Percentiles rank a stretch among this genome's conserved stretches.
These are phyloP conservation scores for Hyppa rectilinea DNA, from an alignment of 2,888 invertebrate genomes.

Conservation along the genomic window DNA sequence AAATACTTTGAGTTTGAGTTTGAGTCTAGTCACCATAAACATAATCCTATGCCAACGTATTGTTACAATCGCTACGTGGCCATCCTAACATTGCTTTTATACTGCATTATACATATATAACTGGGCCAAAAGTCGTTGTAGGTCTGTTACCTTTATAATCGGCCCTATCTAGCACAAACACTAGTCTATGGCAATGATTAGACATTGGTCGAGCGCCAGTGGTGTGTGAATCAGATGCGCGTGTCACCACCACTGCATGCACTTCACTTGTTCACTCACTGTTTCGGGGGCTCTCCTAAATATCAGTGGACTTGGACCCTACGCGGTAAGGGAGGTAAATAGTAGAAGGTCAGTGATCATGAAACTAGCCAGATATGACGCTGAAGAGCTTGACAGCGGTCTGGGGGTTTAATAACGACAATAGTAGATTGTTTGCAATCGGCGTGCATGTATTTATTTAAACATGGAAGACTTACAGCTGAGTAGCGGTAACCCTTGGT, in stretches of 20 bases:
- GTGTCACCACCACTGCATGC: slow-evolving; percentile 61
- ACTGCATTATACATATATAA: background rate
- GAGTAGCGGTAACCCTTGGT: too few relatives aligned
- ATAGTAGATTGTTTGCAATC: background rate
- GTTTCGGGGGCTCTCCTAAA: slow-evolving; percentile 19
- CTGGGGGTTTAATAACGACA: background rate
- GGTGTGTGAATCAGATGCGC: slow-evolving; percentile 77
- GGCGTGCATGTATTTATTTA: background rate
- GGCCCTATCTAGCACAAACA: slow-evolving; percentile 33
- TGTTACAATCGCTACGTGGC: background rate
- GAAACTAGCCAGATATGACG: background rate
- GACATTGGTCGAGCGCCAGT: slow-evolving; percentile 79
- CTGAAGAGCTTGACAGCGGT: background rate
- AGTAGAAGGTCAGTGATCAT: background rate
- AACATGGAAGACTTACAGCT: too few relatives aligned
- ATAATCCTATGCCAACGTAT: background rate
- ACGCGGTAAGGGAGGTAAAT: background rate
- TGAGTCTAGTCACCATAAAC: background rate
- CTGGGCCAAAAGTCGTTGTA: background rate
- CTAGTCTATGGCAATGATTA: slow-evolving; percentile 76
- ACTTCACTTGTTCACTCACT: slow-evolving; percentile 51
- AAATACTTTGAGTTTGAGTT: too few relatives aligned
- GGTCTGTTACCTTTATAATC: background rate
- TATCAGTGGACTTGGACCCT: background rate
- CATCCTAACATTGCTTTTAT: background rate